These are phyloP conservation scores for Paedocypris sp. DNA, from an alignment of 2,113 vertebrate species.

Conservation along the genomic window DNA sequence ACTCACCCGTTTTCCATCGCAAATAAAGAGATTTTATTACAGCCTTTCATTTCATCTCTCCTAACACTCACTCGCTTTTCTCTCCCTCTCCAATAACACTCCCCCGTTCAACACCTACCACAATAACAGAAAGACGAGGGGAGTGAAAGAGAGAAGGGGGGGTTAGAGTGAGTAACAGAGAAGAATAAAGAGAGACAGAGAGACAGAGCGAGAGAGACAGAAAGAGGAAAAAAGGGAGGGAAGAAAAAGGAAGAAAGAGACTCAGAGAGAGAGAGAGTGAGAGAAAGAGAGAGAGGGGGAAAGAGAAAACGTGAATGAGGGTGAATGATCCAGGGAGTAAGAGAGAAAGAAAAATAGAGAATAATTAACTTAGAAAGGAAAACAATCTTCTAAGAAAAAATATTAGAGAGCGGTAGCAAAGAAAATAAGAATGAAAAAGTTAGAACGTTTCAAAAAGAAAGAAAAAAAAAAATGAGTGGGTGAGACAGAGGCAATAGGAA, in stretches of 20 bases:
- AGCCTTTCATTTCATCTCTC: slow-evolving; percentile 57
- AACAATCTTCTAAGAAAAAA: not conserved
- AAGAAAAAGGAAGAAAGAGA: slow-evolving; percentile 1
- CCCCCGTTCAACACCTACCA: slow-evolving; percentile 59
- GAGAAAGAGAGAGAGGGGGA: slow-evolving; percentile 27
- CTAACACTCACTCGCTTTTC: slow-evolving; percentile 49
- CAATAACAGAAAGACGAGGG: slow-evolving; percentile 45
- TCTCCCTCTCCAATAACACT: slow-evolving; percentile 52
- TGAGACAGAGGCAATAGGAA: not conserved
- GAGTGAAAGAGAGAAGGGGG: slow-evolving; percentile 19
- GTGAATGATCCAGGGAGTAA: slow-evolving; percentile 10
- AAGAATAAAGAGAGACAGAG: not conserved
- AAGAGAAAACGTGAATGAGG: slow-evolving; percentile 27
- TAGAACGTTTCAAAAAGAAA: too few relatives aligned
- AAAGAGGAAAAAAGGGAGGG: slow-evolving; percentile 17
- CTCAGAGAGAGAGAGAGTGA: slow-evolving; percentile 10
- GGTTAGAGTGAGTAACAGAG: not conserved
- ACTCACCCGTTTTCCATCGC: slow-evolving; percentile 44
- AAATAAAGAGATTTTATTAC: slow-evolving; percentile 54
- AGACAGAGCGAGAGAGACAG: not conserved
- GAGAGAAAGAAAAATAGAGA: not conserved
- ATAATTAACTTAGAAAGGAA: not conserved
- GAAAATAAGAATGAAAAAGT: too few relatives aligned
- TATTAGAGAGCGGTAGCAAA: too few relatives aligned
- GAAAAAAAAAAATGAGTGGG: too few relatives aligned